Evolutionary conservation across 2,113 vertebrate genomes (phyloP).

Genomic region (Melanocharis versteri): DNA sequence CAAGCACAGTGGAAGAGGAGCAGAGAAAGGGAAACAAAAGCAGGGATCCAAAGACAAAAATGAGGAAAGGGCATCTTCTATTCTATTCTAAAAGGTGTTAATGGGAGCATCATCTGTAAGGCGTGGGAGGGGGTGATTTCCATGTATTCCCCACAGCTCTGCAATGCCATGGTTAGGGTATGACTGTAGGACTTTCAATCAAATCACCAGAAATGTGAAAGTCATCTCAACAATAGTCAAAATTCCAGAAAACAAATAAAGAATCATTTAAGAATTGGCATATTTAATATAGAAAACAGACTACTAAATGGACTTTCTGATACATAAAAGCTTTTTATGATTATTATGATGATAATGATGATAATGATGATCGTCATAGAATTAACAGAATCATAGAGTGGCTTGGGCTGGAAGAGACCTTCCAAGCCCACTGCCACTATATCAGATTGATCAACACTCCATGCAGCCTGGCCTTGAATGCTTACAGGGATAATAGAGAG

Average conservation of each 20-base stretch:
- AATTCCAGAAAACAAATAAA: neutral
- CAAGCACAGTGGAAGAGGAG: neutral
- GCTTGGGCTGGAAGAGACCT: neutral
- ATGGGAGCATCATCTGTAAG: neutral
- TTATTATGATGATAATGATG: neutral
- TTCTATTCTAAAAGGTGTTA: neutral
- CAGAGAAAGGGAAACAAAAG: neutral
- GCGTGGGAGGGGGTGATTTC: neutral
- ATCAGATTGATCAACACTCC: neutral
- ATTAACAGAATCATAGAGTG: neutral
- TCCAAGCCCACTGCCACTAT: fast-evolving
- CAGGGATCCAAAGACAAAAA: neutral
- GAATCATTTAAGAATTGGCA: neutral
- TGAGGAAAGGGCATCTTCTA: neutral
- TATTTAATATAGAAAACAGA: neutral
- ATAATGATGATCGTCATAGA: neutral
- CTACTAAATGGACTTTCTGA: neutral
- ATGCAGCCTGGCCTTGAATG: neutral
- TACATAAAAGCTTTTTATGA: neutral
- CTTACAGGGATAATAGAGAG: neutral
- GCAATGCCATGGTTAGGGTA: neutral
- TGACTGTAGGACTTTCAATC: neutral
- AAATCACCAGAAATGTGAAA: neutral
- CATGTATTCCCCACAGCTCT: neutral
- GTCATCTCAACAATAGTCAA: neutral